Base-by-base conservation (phyloP, 1,140 invertebrate genomes). In the Lordiphosa clarofinis region DNA sequence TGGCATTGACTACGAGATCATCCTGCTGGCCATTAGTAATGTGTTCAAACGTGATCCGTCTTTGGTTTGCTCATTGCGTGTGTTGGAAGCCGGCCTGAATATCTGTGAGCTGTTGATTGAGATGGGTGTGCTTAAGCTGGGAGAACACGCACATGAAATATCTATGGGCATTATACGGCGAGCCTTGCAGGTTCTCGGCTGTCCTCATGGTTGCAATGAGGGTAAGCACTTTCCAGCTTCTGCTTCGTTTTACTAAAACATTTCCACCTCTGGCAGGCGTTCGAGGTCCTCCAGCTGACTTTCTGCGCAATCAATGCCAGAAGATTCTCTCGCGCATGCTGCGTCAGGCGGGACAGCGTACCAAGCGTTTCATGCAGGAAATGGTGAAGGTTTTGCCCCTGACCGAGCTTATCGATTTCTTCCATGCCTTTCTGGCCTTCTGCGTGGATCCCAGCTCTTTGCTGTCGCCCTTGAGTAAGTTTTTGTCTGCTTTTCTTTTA, bases 381-480 rank as follows among this genome's bases (percentile, higher is more conserved):
- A 94, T 96, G 89, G 93, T 98, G 0, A 93, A 92, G 43, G 92
- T 91, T 4, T 93, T 94, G 28, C 92, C 95, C 0, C 90, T 99
- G 13, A 90, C 93, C 2, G 96, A 97, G 48, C 92, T 98, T 8
- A 88, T 99, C 3, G 97, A 99, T 76, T 96, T 98, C 81, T 94
- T 99, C 40, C 98, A 99, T 89, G 93, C 97, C 4, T 97, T 98
- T 75, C 92, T 98, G 36, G 97, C 96, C 11, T 99, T 97, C 89
- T 99, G 98, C 90, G 92, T 96, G 43, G 97, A 99, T 89, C 95
- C 96, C 21, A 93, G 93, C 60, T 93, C 94, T 3, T 90, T 96
- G 61, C 89, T 97, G 3, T 97, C 96, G 11, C 96, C 96, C 13
- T 90, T 95, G 86, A 96, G 95, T 96, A 91, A 94, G 94, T 93